Base-by-base conservation (phyloP, 1,140 invertebrate species). In the Ostrea denselamellosa region DNA sequence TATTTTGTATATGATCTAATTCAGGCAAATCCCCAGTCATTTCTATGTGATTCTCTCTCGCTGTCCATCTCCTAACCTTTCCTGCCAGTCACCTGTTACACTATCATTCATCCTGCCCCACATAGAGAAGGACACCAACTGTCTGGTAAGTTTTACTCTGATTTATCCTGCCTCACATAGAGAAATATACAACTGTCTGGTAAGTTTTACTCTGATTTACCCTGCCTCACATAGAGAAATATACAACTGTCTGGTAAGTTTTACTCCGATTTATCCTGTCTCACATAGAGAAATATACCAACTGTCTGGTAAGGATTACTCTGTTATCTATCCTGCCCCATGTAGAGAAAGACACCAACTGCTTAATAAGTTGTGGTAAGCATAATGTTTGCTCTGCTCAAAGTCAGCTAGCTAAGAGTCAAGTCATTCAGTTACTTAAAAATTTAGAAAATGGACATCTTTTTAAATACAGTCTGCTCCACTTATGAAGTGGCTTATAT, bases 41-140 rank as follows among this genome's bases (percentile, higher is more conserved):
- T 58, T 58, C 14, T 19, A 17, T 58, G 56, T 44, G n/a, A 88
- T 92, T 14, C 34, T 92, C 17, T 88, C 85, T 2, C 88, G 88
- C 62, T 91, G 90, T 83, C 17, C 0, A 5, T 44, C 71, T 19
- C 7, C 2, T 12, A 51, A 53, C 7, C 85, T 84, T 44, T 34
- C 51, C 12, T 65, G 83, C 19, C 25, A 88, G 12, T 77, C 87
- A 19, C 68, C 90, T 12, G 87, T 86, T 22, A 77, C 90, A 10
- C 58, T 91, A 28, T 90, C 91, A 82, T 92, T 92, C 51, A 88
- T 92, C 19, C 85, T 92, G 53, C 91, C 90, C 12, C 89, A 90
- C 62, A 86, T 82, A 83, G 34, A 52, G 14, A 52, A 82, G 34
- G 71, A 87, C 17, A 71, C 81, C 28, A 90, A 89, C 58, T 91